Base-by-base conservation (phyloP, 1,140 invertebrate species). In the Linepithema humile region DNA sequence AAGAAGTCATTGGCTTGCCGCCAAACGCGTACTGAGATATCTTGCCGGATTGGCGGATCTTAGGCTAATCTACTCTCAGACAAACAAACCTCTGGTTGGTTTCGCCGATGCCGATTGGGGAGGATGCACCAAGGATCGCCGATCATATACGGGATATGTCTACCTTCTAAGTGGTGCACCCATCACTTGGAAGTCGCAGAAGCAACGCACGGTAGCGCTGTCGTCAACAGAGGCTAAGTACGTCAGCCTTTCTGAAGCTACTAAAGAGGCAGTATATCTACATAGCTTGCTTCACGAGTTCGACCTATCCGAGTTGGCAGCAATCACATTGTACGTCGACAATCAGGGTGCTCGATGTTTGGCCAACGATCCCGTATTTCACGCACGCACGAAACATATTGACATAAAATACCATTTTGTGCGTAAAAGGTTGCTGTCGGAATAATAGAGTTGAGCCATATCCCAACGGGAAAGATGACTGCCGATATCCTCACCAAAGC, bases 91-190 rank as follows among this genome's bases (percentile, higher is more conserved):
- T n/a, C 29, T 89, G 48, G 35, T 60, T 15, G 91, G 90, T 29
- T 94, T 89, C 89, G 86, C 89, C 23, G 94, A 95, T 90, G 90
- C 94, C 5, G 93, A 94, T 83, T 94, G 91, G 87, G 92, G 87
- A 72, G 84, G 67, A 70, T 82, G 90, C 75, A 55, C 10, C 17
- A 40, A 82, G 20, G 90, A 92, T 77, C 55, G 92, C 38, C 85
- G 82, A 57, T 91, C 89, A 0, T 89, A 85, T 70, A 90, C 88
- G 1, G 90, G 88, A 53, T 90, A 85, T 83, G 75, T 86, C 17
- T 85, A 88, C 59, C 50, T 74, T 7, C 53, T 92, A 2, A 69
- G 45, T 17, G 72, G 74, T 38, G 84, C 70, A 15, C 38, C 85
- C 3, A 82, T 92, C 20, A 72, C 87, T 2, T 88, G 85, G 78